These are phyloP conservation scores for Mesembrinibis cayennensis DNA, from an alignment of 2,113 vertebrate species.

Conservation along the genomic window DNA sequence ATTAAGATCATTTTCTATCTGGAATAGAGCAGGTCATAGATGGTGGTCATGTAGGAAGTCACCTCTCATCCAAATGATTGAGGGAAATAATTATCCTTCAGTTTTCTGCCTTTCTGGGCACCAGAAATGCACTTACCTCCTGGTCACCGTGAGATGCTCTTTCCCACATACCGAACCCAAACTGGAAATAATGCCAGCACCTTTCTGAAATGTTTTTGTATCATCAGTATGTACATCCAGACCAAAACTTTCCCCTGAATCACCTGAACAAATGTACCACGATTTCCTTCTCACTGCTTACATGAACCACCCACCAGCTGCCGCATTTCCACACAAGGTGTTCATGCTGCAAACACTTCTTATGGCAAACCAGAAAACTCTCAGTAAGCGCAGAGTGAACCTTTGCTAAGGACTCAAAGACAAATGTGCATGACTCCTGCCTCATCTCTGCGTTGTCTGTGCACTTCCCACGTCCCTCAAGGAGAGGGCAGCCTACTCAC, in stretches of 20 bases:
- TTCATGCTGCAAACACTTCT: not conserved
- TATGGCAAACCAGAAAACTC: fast-evolving
- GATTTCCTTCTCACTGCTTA: no score
- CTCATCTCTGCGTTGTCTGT: fast-evolving
- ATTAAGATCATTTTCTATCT: not conserved
- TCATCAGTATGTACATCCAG: not conserved
- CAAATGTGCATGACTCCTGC: not conserved
- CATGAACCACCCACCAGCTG: fast-evolving
- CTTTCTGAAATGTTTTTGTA: not conserved
- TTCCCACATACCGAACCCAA: not conserved
- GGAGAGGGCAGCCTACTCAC: not conserved
- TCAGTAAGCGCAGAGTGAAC: fast-evolving
- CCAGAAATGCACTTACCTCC: fast-evolving
- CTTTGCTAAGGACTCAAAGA: not conserved
- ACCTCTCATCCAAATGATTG: not conserved
- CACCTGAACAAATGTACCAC: not conserved
- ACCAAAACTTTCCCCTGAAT: not conserved
- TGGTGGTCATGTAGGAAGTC: not conserved
- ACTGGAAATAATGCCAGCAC: not conserved
- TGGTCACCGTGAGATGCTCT: fast-evolving
- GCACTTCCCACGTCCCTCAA: not conserved
- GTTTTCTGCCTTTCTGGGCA: not conserved
- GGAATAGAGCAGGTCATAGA: not conserved
- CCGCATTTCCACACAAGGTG: fast-evolving
- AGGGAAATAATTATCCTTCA: not conserved